Percentiles rank a stretch among this genome's conserved stretches.
Evolutionary conservation across 2,888 invertebrate genomes (phyloP).

Genomic region (Iselma pallidipennis): DNA sequence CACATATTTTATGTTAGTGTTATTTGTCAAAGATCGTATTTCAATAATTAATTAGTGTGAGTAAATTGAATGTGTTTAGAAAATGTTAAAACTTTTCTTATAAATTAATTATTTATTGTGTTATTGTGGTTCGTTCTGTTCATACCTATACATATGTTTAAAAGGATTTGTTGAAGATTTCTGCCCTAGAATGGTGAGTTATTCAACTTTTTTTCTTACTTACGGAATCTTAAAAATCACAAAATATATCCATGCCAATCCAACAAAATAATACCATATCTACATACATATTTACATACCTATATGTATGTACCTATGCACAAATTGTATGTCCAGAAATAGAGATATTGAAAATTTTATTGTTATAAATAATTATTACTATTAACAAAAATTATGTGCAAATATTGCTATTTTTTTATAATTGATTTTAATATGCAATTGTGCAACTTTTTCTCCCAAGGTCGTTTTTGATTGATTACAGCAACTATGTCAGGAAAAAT

Average conservation of each 20-base stretch:
- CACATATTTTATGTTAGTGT: not conserved
- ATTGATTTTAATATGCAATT: conserved; percentile 29
- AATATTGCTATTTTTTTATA: not conserved
- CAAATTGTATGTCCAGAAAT: not conserved
- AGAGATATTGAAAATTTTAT: too few species aligned
- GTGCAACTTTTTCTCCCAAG: conserved; percentile 31
- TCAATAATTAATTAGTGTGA: not conserved
- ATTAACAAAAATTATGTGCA: not conserved
- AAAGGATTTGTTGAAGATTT: conserved; percentile 30
- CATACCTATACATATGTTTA: too few species aligned
- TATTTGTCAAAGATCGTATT: not conserved
- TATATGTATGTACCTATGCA: too few species aligned
- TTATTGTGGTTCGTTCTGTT: conserved; percentile 2
- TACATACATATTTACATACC: too few species aligned
- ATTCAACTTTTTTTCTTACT: conserved; percentile 15
- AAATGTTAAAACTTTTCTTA: not conserved
- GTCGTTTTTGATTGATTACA: conserved; percentile 29
- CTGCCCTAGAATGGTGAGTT: conserved; percentile 31
- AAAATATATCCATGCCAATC: too few species aligned
- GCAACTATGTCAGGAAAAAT: conserved; percentile 33
- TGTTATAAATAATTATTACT: too few species aligned
- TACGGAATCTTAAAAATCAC: too few species aligned
- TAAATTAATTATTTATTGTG: not conserved
- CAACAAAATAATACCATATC: too few species aligned
- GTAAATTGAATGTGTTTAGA: not conserved